Percentiles rank a stretch among this genome's conserved stretches.
Evolutionary conservation across 1,140 invertebrate species (phyloP).

Genomic region (Drosophila mauritiana): DNA sequence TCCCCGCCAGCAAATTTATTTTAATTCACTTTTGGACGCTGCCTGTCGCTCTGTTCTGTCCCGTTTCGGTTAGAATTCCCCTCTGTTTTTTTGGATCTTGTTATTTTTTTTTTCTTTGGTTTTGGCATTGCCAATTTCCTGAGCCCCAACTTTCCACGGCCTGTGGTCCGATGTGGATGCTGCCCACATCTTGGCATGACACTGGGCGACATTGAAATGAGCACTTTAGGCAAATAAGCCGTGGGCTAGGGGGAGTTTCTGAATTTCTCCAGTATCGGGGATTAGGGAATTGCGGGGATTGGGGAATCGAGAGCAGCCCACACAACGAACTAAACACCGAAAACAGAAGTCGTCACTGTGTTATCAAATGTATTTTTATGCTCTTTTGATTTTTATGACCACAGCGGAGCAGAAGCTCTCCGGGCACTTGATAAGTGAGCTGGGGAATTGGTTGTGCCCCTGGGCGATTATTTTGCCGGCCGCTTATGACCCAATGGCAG

Average conservation of each 20-base stretch:
- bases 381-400: constrained; percentile 83
- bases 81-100: constrained; percentile 20
- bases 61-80: constrained; percentile 16
- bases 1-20: constrained; percentile 82
- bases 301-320: not conserved
- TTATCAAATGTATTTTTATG: constrained; percentile 84
- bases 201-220: constrained; percentile 83
- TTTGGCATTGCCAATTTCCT: constrained; percentile 80
- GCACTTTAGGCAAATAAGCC: constrained; percentile 79
- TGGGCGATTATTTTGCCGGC: constrained; percentile 44
- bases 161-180: constrained; percentile 24
- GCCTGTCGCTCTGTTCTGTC: constrained; percentile 42
- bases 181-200: constrained; percentile 69
- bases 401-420: constrained; percentile 55
- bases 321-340: constrained; percentile 57
- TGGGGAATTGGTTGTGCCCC: constrained; percentile 41
- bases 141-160: constrained; percentile 24
- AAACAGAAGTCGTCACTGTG: constrained; percentile 58
- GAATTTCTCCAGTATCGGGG: constrained; percentile 1
- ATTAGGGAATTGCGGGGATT: not conserved
- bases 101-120: constrained; percentile 30
- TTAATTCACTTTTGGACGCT: constrained; percentile 81
- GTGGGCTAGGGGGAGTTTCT: constrained; percentile 19
- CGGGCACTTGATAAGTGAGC: constrained; percentile 71
- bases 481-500: constrained; percentile 21